Base-by-base conservation (phyloP, 2,113 vertebrate genomes). In the Sorex fumeus region DNA sequence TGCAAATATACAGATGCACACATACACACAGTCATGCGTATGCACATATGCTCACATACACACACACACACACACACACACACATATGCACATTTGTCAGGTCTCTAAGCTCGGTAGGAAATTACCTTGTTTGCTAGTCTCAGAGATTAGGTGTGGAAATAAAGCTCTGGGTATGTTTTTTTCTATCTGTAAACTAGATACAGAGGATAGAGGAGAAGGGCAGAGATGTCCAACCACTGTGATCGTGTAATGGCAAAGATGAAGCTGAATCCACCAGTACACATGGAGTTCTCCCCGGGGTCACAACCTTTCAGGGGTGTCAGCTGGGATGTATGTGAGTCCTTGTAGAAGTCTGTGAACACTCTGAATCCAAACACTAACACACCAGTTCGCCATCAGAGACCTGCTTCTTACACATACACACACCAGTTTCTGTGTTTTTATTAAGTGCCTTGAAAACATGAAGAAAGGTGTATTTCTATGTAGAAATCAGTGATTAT, bases 401-500 rank as follows among this genome's bases (percentile, higher is more conserved):
- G 86, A 90, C 0, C 0, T 75, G 70, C 70, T 94, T 91, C 93
- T 32, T 50, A 87, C 50, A 53, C 96, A 34, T 88, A 93, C 28
- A 66, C 87, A 89, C 62, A 76, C 95, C 92, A 88, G 84, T 97
- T 96, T 97, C 91, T 97, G 93, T 97, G 79, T 94, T 97, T 98
- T 96, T 98, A 99, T 99, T 98, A 99, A 99, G 99, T 99, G 99
- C 99, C 99, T 99, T 99, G 98, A 98, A 98, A 97, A 98, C 98
- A 96, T 82, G 78, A 97, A 98, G 95, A 97, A 95, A 96, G 96
- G 60, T 93, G 94, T 95, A 95, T 96, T 97, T 93, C 78, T 95
- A 82, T 93, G 88, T 96, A 96, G 96, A 97, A 97, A 97, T 97
- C 96, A 96, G 93, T 95, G 92, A 95, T 13, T 96, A 95, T 96